A percentile compares a stretch with the other conserved stretches of the same genome.
These are phyloP conservation scores for Heteractis magnifica DNA, from an alignment of 92 coral and sea anemone genomes.

Conservation along the genomic window DNA sequence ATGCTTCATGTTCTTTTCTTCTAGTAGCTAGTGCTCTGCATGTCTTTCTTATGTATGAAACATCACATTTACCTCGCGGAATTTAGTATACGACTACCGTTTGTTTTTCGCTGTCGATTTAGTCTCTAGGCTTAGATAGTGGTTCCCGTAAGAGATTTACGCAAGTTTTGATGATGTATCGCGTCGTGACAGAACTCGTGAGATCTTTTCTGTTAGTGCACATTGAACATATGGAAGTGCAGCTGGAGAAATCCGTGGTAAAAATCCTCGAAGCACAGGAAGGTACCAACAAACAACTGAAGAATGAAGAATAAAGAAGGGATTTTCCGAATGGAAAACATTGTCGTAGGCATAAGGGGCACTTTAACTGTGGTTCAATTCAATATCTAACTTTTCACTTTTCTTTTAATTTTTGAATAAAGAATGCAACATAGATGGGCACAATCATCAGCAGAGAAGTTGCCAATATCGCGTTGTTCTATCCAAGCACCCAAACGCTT, in stretches of 20 bases:
- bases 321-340: too few species aligned
- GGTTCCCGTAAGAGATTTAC: background rate
- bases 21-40: conserved; percentile 1
- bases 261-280: too few species aligned
- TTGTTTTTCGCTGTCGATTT: background rate
- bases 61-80: background rate
- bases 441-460: too few species aligned
- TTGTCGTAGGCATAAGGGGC: too few species aligned
- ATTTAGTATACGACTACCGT: background rate
- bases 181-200: background rate
- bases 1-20: background rate
- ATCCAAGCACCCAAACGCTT: too few species aligned
- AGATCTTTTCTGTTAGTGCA: background rate
- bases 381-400: too few species aligned
- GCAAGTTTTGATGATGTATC: background rate
- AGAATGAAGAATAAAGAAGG: too few species aligned
- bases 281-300: too few species aligned
- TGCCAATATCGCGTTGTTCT: too few species aligned
- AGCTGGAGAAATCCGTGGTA: background rate
- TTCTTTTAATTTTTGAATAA: too few species aligned
- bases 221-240: background rate
- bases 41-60: background rate
- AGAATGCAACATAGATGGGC: too few species aligned
- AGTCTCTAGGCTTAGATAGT: background rate
- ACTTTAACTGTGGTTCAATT: too few species aligned